These are phyloP conservation scores for Bombus difficillimus DNA, from an alignment of 1,140 invertebrate species.

Conservation along the genomic window DNA sequence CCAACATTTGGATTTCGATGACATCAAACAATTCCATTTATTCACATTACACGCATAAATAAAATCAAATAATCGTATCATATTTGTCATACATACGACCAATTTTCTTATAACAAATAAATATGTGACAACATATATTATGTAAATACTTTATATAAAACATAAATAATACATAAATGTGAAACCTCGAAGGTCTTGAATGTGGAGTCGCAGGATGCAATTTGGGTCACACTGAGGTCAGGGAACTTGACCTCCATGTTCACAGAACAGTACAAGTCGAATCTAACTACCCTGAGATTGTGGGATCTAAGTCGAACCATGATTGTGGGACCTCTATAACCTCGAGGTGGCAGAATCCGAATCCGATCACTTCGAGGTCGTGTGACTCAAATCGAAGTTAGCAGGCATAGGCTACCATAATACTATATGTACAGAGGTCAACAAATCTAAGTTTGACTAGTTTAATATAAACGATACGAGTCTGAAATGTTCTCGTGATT, in stretches of 20 bases:
- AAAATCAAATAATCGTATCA: not conserved
- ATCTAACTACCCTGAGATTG: not conserved
- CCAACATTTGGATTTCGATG: constrained; percentile 1
- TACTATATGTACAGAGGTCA: not conserved
- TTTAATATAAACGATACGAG: not conserved
- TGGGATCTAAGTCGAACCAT: not conserved
- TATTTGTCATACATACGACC: no score
- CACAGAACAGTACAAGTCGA: not conserved
- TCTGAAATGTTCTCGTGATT: not conserved
- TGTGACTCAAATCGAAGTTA: not conserved
- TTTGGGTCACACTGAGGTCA: not conserved
- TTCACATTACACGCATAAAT: not conserved
- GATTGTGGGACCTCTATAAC: not conserved
- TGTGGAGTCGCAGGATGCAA: not conserved
- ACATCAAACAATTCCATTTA: not conserved
- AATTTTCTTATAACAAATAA: no score
- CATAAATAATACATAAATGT: not conserved
- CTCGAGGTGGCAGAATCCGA: not conserved
- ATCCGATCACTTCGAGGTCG: not conserved
- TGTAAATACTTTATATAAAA: not conserved
- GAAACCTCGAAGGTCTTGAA: not conserved
- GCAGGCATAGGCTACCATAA: not conserved
- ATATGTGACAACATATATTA: no score
- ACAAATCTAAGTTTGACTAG: not conserved
- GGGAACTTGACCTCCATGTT: not conserved